Conservation (phyloP, 2,113 vertebrate species). For the Ivindomyrus marchei region DNA sequence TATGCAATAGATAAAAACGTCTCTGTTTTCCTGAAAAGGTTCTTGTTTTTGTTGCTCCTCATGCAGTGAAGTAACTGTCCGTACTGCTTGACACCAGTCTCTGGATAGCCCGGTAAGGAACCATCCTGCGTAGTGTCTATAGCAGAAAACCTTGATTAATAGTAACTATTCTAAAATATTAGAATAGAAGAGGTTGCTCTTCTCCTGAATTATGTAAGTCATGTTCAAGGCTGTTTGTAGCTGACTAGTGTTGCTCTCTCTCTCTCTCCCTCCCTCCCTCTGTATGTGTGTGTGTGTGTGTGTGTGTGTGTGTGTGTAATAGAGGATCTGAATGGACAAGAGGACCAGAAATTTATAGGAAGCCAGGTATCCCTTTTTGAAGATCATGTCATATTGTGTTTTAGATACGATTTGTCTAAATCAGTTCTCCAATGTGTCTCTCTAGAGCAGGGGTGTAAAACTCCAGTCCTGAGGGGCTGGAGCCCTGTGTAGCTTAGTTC, state of each 20-base stretch:
- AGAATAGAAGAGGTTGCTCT: neutral
- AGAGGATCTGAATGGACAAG: conserved; percentile 58
- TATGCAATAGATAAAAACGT: neutral
- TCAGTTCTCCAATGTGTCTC: neutral
- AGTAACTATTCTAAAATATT: neutral
- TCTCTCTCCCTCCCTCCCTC: neutral
- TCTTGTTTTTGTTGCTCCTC: neutral
- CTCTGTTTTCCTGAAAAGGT: neutral
- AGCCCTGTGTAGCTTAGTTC: no score
- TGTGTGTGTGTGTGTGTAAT: conserved; percentile 29
- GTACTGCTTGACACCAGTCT: conserved; percentile 31
- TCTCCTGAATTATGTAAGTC: neutral
- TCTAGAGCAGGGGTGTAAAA: no score
- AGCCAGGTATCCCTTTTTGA: conserved; percentile 43
- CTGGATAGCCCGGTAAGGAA: conserved; percentile 53
- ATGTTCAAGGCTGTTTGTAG: neutral
- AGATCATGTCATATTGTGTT: neutral
- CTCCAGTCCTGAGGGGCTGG: no score
- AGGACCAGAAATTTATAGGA: conserved; percentile 50
- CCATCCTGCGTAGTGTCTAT: neutral
- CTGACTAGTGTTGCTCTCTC: neutral
- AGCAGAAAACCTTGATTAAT: neutral
- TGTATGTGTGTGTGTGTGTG: neutral
- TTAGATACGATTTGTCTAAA: neutral
- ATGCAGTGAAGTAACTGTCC: neutral